phyloP scores from a whole-genome alignment of 2,888 invertebrate genomes.

The Epinotia ramella region DNA sequence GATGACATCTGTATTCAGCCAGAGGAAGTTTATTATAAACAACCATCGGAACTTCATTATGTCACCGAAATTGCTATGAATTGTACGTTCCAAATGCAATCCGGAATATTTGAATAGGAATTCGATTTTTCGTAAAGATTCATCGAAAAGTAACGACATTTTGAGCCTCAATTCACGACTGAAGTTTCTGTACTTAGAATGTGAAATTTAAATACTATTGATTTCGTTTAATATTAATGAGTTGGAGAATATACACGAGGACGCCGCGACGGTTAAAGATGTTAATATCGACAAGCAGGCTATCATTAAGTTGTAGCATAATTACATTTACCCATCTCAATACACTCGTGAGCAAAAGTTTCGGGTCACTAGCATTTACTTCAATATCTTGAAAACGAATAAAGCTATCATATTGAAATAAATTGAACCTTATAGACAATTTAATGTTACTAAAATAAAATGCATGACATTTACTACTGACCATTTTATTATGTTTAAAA shows the following conservation, averaged over 20 bases:
- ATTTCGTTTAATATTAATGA: slow-evolving; percentile 8
- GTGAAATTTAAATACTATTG: background rate
- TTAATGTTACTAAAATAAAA: too few species aligned
- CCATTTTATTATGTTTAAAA: too few species aligned
- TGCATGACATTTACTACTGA: too few species aligned
- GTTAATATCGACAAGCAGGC: background rate
- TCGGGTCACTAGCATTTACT: too few species aligned
- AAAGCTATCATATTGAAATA: too few species aligned
- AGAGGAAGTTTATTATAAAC: slow-evolving; percentile 58
- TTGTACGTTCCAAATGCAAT: slow-evolving; percentile 51
- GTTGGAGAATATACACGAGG: background rate
- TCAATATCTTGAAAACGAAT: too few species aligned
- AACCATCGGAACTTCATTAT: slow-evolving; percentile 49
- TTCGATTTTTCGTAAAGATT: slow-evolving; percentile 56
- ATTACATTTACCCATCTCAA: slow-evolving; percentile 4
- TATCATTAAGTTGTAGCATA: slow-evolving; percentile 14
- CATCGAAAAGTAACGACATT: slow-evolving; percentile 51
- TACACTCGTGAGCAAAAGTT: too few species aligned
- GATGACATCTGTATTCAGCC: slow-evolving; percentile 55
- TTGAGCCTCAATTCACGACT: slow-evolving; percentile 6
- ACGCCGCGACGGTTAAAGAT: background rate
- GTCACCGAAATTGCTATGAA: slow-evolving; percentile 44
- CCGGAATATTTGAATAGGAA: slow-evolving; percentile 54
- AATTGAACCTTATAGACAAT: too few species aligned
- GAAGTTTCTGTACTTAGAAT: background rate